Evolutionary conservation across 2,888 invertebrate species (phyloP), one percentile per base, ranked within the genome.

Genomic region (Ceramica pisi): DNA sequence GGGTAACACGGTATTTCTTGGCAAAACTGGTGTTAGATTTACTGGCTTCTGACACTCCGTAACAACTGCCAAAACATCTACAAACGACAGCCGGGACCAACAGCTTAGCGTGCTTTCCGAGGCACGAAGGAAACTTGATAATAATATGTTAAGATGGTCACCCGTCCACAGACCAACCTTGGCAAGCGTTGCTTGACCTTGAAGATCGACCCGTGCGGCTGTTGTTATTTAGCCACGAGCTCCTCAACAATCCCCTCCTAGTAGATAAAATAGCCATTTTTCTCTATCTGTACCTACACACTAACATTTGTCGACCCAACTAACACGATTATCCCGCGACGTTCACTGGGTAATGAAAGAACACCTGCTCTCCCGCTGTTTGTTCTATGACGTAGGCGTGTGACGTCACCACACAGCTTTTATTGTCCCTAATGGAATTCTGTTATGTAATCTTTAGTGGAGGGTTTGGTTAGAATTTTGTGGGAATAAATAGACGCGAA

Each of bases 271-370:
- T 31, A 12, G 31, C 0, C 0, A 3, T 48, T 59, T 53, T 75
- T 60, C n/a, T 70, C 31, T 66, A 66, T 75, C 53, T 65, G 44
- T n/a, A 38, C 35, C 6, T 35, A 59, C 38, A 71, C 51, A 41
- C 55, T 61, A 55, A 38, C 67, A 23, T 65, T n/a, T 57, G 61
- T 23, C 50, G 59, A 67, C 75, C 63, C 65, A 64, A 57, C 66
- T 85, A 85, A 85, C 76, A 65, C 41, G 72, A 86, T 86, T 86
- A 86, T 62, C 51, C 35, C 65, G 38, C 55, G 57, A 72, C 75
- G 66, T 81, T 84, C 79, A 85, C 81, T 84, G 71, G 71, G 71
- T 74, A 76, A 84, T 85, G 81, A 83, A 75, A 74, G 75, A 80
- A 84, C 85, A 85, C 84, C 85, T 85, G 85, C 77, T 72, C 62